Evolutionary conservation across 2,113 vertebrate genomes (phyloP).

Genomic region (Halcyon senegalensis): DNA sequence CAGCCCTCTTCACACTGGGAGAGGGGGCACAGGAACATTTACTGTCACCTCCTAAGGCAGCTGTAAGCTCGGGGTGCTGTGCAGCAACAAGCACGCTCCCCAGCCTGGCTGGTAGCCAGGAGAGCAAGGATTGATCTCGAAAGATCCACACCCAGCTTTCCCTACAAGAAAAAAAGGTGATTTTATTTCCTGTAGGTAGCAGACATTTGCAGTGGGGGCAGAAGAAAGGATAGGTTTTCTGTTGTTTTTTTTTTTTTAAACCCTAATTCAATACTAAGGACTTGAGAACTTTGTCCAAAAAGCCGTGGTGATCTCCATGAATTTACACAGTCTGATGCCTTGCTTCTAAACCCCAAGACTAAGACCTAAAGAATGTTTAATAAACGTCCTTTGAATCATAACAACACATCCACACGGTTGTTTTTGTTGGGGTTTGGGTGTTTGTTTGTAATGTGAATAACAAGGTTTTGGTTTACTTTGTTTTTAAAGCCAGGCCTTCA

Average conservation of each 20-base stretch:
- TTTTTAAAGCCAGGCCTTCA: neutral
- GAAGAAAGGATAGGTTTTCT: neutral
- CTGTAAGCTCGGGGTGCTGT: neutral
- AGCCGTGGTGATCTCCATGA: neutral
- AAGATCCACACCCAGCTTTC: neutral
- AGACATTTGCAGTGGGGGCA: neutral
- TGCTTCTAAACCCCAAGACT: neutral
- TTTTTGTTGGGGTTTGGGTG: neutral
- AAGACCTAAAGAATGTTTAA: neutral
- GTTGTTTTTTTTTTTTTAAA: neutral
- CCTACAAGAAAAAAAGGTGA: neutral
- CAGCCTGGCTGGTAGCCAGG: neutral
- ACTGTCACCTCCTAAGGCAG: neutral
- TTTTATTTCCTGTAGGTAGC: neutral
- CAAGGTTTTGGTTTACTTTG: neutral
- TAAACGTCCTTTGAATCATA: neutral
- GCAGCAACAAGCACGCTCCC: neutral
- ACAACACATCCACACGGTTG: accelerated
- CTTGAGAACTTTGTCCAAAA: neutral
- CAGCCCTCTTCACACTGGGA: neutral
- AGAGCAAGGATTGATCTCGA: neutral
- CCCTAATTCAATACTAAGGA: neutral
- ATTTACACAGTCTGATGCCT: neutral
- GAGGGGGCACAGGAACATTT: neutral
- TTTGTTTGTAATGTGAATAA: neutral